phyloP scores from a whole-genome alignment of 2,888 invertebrate genomes.

The Aphodius sticticus region DNA sequence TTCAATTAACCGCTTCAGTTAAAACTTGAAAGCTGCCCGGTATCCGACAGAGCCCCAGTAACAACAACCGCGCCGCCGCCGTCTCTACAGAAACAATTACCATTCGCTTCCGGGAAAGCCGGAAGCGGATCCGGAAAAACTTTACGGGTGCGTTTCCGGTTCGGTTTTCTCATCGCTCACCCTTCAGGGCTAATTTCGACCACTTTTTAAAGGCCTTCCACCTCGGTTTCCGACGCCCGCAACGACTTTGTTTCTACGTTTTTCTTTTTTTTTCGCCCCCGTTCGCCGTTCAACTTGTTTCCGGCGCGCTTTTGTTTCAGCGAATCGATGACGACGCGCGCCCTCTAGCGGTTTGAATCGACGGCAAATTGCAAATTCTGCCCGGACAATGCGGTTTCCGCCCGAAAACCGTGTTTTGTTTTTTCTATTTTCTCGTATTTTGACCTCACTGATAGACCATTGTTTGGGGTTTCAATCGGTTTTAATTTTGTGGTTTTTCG shows the following conservation, averaged over 20 bases:
- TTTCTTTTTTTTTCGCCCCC: neutral
- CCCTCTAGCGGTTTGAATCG: neutral
- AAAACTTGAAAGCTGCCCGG: too few species aligned
- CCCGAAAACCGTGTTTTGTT: neutral
- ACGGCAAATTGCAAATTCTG: neutral
- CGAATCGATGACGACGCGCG: neutral
- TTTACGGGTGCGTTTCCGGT: neutral
- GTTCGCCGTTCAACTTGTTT: neutral
- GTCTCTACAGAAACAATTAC: neutral
- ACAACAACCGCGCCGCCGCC: neutral
- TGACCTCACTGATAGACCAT: neutral
- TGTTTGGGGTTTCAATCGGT: neutral
- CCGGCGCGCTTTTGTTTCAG: neutral
- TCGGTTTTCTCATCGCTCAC: neutral
- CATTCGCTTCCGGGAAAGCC: neutral
- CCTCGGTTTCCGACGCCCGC: neutral
- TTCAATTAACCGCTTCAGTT: too few species aligned
- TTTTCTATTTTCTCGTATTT: neutral
- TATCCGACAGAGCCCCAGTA: neutral
- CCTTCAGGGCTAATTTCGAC: neutral
- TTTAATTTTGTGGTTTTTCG: neutral
- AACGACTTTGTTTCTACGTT: neutral
- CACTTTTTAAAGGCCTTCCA: neutral
- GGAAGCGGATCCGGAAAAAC: neutral
- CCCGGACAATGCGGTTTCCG: neutral